A percentile compares a stretch with the other conserved stretches of the same genome.
phyloP scores from a whole-genome alignment of 2,797 vertebrate species.

The Hoplostethus mediterraneus region DNA sequence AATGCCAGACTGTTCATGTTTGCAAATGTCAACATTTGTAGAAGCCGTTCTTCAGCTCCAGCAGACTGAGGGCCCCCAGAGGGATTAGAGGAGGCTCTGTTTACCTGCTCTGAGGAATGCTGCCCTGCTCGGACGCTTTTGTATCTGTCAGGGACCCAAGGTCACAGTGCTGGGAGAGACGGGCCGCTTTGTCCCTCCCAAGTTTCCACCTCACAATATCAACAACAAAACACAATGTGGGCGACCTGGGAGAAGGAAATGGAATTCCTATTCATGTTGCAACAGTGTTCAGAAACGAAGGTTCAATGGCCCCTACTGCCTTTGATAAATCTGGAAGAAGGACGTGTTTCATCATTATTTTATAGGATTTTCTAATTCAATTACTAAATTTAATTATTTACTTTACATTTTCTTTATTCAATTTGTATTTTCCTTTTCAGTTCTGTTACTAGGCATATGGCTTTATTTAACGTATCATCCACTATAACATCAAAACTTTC shows the following conservation, averaged over 20 bases:
- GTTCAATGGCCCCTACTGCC: slow-evolving; percentile 53
- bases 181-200: slow-evolving; percentile 77
- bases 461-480: not conserved
- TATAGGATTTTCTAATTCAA: not conserved
- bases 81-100: slow-evolving; percentile 85
- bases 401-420: not conserved
- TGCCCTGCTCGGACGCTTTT: slow-evolving; percentile 80
- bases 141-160: slow-evolving; percentile 84
- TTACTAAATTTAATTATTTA: not conserved
- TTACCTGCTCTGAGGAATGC: slow-evolving; percentile 88
- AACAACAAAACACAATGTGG: slow-evolving; percentile 85
- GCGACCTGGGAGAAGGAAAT: slow-evolving; percentile 69
- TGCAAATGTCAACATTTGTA: slow-evolving; percentile 86
- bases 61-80: slow-evolving; percentile 79
- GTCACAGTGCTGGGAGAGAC: slow-evolving; percentile 80
- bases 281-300: slow-evolving; percentile 78
- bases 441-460: not conserved
- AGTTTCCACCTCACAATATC: slow-evolving; percentile 85
- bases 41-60: slow-evolving; percentile 79
- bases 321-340: slow-evolving; percentile 38
- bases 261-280: slow-evolving; percentile 88
- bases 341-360: slow-evolving; percentile 23
- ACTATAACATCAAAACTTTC: not conserved
- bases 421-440: not conserved
- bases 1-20: slow-evolving; percentile 80